Evolutionary conservation across 2,888 invertebrate genomes (phyloP).

Genomic region (Chymomyza caudatula): DNA sequence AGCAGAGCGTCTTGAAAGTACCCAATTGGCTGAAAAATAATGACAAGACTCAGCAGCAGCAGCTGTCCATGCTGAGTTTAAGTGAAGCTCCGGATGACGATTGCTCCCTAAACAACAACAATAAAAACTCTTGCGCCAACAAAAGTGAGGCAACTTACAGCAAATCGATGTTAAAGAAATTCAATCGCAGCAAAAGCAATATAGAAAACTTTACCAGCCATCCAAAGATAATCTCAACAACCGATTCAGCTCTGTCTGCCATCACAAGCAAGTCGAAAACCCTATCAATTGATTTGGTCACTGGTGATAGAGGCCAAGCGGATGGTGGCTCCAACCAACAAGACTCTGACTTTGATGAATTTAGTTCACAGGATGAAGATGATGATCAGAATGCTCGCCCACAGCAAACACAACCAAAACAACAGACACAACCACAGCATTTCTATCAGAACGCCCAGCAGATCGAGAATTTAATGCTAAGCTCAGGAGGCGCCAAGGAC

Average conservation of each 20-base stretch:
- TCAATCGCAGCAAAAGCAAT: conserved; percentile 77
- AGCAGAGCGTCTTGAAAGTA: conserved; percentile 90
- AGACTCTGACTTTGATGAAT: conserved; percentile 92
- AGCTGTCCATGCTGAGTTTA: conserved; percentile 37
- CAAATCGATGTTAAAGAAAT: conserved; percentile 53
- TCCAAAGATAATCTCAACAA: conserved; percentile 69
- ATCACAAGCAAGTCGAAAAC: conserved; percentile 29
- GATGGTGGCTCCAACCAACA: conserved; percentile 93
- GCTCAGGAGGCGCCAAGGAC: conserved; percentile 19
- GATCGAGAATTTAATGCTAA: conserved; percentile 39
- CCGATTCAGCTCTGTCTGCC: conserved; percentile 42
- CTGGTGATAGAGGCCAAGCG: conserved; percentile 77
- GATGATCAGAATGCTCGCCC: conserved; percentile 70
- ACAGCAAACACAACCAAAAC: conserved; percentile 1
- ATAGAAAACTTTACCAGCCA: conserved; percentile 74
- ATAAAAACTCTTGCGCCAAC: conserved; percentile 71
- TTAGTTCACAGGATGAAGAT: conserved; percentile 86
- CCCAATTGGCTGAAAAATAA: conserved; percentile 78
- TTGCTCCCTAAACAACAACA: conserved; percentile 48
- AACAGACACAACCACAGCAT: conserved; percentile 28
- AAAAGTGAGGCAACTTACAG: conserved; percentile 56
- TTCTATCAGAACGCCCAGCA: conserved; percentile 64
- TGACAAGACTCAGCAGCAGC: conserved; percentile 54
- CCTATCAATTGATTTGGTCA: conserved; percentile 5
- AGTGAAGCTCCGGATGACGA: conserved; percentile 46